Evolutionary conservation across 2,888 invertebrate genomes (phyloP), one percentile per base, ranked within the genome.

Genomic region (Diogma glabrata): DNA sequence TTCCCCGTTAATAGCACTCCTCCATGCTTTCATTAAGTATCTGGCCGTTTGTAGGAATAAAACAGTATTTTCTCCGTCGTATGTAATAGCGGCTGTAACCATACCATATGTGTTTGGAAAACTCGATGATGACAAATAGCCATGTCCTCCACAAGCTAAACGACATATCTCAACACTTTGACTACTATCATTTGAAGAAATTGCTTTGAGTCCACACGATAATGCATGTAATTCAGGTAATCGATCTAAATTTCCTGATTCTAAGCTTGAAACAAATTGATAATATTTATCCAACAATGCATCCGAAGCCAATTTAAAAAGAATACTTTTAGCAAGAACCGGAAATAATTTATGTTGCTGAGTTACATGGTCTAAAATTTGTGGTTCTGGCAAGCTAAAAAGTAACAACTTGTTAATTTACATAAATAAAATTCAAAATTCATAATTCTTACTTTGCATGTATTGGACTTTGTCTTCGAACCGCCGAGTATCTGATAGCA

Each of bases 51-150:
- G 96, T 50, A 96, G 73, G 52, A 87, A 72, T 67, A 96, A 76
- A 19, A 96, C 95, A 0, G 94, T 94, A 69, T 96, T 95, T 74
- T 96, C 96, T 1, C 96, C 96, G 72, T 96, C 95, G 65, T 95
- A 96, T 1, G 95, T 96, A 67, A 87, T 87, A 51, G 87, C 86
- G 45, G 94, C 93, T 1, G 90, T 89, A 30, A 84, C 81, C 60
- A 84, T 74, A 2, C 87, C 86, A 66, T 92, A 95, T 4, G 86
- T 84, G 50, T 81, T 76, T n/a, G 94, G 93, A 56, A 96, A 75
- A 67, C 86, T 91, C 54, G 92, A 87, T 49, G 84, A 75, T 50
- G 83, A 79, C 85, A 91, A 87, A 72, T 87, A 96, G 5, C 96
- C 96, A 69, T 96, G 96, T 0, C 96, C 96, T 47, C 96, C 96